phyloP scores from a whole-genome alignment of 2,113 vertebrate species.

The Ondatra zibethicus region DNA sequence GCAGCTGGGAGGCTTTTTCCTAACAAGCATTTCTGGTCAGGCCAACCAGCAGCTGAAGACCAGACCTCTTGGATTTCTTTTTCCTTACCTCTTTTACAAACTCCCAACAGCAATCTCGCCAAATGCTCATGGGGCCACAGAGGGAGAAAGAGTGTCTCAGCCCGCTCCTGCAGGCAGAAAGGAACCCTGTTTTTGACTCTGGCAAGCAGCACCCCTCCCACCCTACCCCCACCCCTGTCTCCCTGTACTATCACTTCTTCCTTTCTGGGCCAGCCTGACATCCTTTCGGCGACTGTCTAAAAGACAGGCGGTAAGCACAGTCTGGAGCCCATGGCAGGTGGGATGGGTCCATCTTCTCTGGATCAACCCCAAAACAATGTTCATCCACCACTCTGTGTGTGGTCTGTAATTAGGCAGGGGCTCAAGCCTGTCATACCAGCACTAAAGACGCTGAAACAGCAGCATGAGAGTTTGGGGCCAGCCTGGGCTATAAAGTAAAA shows the following conservation, averaged over 20 bases:
- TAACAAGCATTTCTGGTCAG: conserved; percentile 32
- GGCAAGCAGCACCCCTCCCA: background rate
- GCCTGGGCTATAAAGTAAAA: background rate
- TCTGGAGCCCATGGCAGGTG: background rate
- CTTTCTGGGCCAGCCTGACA: conserved; percentile 36
- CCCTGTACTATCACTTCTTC: background rate
- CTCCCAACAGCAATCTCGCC: background rate
- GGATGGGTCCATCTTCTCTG: background rate
- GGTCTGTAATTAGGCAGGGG: background rate
- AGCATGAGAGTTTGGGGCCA: background rate
- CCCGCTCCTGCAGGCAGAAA: conserved; percentile 55
- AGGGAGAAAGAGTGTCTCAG: conserved; percentile 58
- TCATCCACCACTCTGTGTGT: background rate
- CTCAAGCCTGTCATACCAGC: background rate
- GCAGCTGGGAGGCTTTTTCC: conserved; percentile 1
- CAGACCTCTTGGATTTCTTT: background rate
- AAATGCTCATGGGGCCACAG: background rate
- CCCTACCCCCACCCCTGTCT: too few relatives aligned
- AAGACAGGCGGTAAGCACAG: background rate
- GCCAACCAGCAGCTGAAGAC: conserved; percentile 1
- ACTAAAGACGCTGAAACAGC: background rate
- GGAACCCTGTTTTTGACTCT: conserved; percentile 54
- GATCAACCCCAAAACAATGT: background rate
- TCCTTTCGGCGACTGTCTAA: background rate
- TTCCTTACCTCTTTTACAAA: background rate